Conservation (phyloP, 2,113 vertebrate species). For the Hippocampus mohnikei region DNA sequence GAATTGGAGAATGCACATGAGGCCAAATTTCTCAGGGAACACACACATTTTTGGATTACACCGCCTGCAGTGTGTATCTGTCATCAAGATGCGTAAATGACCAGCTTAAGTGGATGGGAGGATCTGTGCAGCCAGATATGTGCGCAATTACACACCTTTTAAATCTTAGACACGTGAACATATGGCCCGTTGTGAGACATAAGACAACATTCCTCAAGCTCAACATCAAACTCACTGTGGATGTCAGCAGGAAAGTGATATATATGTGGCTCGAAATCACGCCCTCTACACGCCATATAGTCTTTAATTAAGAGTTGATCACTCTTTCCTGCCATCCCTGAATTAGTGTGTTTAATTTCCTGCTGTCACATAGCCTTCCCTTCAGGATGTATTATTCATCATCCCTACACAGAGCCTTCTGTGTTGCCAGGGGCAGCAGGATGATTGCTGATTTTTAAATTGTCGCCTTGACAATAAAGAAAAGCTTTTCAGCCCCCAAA, state of each 20-base stretch:
- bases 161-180: not conserved
- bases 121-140: not conserved
- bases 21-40: not conserved
- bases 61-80: not conserved
- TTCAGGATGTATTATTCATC: slow-evolving; percentile 75
- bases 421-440: slow-evolving; percentile 48
- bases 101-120: not conserved
- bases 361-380: slow-evolving; percentile 67
- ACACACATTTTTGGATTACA: not conserved
- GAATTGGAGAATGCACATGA: too few relatives aligned
- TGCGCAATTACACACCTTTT: not conserved
- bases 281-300: slow-evolving; percentile 60
- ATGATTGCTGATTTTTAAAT: slow-evolving; percentile 57
- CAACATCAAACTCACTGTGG: slow-evolving; percentile 50
- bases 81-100: not conserved
- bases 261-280: slow-evolving; percentile 65
- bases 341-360: slow-evolving; percentile 77
- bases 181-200: slow-evolving; percentile 40
- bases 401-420: slow-evolving; percentile 45
- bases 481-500: slow-evolving; percentile 53
- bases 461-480: slow-evolving; percentile 46
- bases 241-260: slow-evolving; percentile 58
- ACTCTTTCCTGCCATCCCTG: slow-evolving; percentile 56
- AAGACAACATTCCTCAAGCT: slow-evolving; percentile 48
- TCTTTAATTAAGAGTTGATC: slow-evolving; percentile 76